Percentiles rank a stretch among this genome's conserved stretches.
Conservation (phyloP, 2,888 invertebrate genomes). For the Plebejus melissa region DNA sequence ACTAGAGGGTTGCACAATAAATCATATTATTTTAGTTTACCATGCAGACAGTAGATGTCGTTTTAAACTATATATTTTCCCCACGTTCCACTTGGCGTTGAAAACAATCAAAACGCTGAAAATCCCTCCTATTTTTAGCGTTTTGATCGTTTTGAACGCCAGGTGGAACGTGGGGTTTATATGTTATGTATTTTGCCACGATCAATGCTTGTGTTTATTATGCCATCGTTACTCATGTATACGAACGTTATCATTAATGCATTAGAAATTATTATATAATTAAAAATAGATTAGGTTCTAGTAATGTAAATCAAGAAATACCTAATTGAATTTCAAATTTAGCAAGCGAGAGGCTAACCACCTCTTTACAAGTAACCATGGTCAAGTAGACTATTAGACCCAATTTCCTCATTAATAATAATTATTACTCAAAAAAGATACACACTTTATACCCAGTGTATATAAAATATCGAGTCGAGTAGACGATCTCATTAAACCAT, state of each 20-base stretch:
- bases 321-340: conserved; percentile 1
- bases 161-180: not conserved
- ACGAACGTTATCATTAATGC: not conserved
- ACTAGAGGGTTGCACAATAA: no score
- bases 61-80: not conserved
- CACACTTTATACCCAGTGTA: no score
- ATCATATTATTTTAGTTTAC: not conserved
- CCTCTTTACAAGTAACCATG: not conserved
- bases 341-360: not conserved
- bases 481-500: not conserved
- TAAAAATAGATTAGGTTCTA: conserved; percentile 6
- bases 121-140: no score
- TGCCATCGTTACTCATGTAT: not conserved
- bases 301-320: not conserved
- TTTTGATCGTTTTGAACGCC: no score
- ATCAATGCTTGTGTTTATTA: not conserved
- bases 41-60: not conserved
- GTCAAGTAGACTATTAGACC: not conserved
- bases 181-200: not conserved
- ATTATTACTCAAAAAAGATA: no score
- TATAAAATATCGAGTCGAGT: not conserved
- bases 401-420: not conserved
- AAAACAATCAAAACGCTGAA: no score
- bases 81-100: no score
- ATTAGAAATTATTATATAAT: not conserved